Base-by-base conservation (phyloP, 2,113 vertebrate species). In the Triplophysa siluroides region DNA sequence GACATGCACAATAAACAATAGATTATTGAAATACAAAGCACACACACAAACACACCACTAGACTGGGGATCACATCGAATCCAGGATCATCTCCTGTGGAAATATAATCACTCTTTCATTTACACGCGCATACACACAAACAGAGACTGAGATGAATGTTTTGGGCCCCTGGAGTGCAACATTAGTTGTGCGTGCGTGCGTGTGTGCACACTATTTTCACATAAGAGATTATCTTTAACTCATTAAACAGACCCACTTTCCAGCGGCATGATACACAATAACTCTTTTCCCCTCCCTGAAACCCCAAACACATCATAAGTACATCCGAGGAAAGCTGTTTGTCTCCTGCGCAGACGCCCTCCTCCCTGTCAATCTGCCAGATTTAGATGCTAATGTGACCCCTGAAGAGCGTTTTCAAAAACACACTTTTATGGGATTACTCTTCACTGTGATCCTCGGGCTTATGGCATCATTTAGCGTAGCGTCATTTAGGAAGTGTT, bases 181-280 rank as follows among this genome's bases (percentile, higher is more conserved):
- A 29, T n/a, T 24, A 12, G 16, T 21, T 26, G 21, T 9, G 50
- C 21, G 33, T 38, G 33, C 33, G 24, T 61, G 63, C 9, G 65
- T 76, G 61, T 26, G 19, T n/a, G 10, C 29, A 38, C 33, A 7
- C 33, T 38, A 83, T 81, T 68, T 60, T 52, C 29, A 33, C 47
- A 41, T 77, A 86, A 86, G 38, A 83, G 54, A 84, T 84, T 76
- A 78, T 75, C 61, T 80, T 78, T 73, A 83, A 83, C 75, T 81
- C 67, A 45, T 81, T 69, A 81, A 76, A 83, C 78, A 81, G 71
- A 76, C 71, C 47, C 77, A 38, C 56, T 79, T 66, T 78, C 33
- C 76, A 84, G 74, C 61, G 54, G 56, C 26, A 47, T 76, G 78
- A 82, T 82, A 60, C 70, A 67, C 61, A 71, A 81, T 1, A 8